Evolutionary conservation across 2,888 invertebrate species (phyloP), one percentile per base, ranked within the genome.

Genomic region (Acleris literana): DNA sequence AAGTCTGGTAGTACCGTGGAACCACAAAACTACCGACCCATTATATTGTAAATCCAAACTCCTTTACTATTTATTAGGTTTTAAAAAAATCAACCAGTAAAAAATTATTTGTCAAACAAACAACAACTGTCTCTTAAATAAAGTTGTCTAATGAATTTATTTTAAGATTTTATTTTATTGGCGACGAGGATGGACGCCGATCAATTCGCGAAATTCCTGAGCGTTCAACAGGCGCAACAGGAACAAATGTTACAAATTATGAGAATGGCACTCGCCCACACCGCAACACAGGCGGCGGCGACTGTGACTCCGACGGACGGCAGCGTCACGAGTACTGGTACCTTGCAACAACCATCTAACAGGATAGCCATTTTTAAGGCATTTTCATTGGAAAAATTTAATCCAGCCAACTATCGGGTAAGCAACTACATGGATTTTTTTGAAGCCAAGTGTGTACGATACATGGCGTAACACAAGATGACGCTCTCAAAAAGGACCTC

Each of bases 221-320:
- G 46, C 17, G 46, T 17, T n/a, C 46, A 46, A 16, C 46, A 46
- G 46, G n/a, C 46, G 46, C 46, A 46, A 16, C 49, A 49, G 49
- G 49, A 49, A 49, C 49, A 49, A 49, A 49, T 49, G 18, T 18
- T 18, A 49, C 5, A 49, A 5, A 18, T 49, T 18, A 6, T 49
- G 1, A 18, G 7, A 5, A 49, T 49, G 49, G 17, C 18, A 18
- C 49, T 49, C 49, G 49, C 49, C 4, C 17, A 49, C 49, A 49
- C 49, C 49, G 49, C 49, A 18, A 49, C 49, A 49, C 22, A 22
- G 22, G 18, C 49, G 18, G 6, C 7, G 18, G 49, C 49, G 18
- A 18, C 16, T 18, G 18, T 20, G 1, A 18, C 49, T 7, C 18
- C 49, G 18, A 5, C 20, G 49, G 49, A 5, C 49, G 49, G 11